phyloP scores from a whole-genome alignment of 1,140 invertebrate species.

The Microplitis demolitor region DNA sequence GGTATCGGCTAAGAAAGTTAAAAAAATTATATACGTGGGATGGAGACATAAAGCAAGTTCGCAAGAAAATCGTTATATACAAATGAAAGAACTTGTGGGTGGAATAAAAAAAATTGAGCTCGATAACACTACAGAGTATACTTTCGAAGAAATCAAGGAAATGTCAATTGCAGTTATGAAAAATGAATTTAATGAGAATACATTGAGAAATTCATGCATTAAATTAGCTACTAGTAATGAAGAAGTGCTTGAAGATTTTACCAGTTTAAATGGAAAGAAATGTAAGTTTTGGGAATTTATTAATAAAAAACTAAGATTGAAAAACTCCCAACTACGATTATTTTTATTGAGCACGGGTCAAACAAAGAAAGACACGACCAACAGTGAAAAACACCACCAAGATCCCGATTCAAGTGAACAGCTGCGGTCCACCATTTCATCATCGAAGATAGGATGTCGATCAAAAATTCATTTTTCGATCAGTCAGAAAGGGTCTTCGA shows the following conservation, averaged over 20 bases:
- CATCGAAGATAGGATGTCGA: background rate
- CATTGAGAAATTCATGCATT: background rate
- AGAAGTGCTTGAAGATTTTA: background rate
- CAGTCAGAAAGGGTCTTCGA: background rate
- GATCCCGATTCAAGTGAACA: background rate
- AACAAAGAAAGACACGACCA: background rate
- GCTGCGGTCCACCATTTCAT: background rate
- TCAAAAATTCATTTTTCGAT: background rate
- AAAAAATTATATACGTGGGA: background rate
- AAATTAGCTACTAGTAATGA: background rate
- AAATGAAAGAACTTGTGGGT: background rate
- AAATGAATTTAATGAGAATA: background rate
- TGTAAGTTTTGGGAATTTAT: background rate
- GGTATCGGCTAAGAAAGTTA: background rate
- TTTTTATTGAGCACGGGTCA: background rate
- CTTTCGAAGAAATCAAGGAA: too few relatives aligned
- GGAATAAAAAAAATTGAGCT: background rate
- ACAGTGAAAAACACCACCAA: background rate
- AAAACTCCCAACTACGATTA: background rate
- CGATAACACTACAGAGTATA: background rate
- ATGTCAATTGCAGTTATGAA: too few relatives aligned
- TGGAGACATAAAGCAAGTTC: background rate
- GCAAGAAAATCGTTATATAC: too few relatives aligned
- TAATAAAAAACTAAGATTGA: background rate
- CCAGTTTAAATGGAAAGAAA: background rate